phyloP scores from a whole-genome alignment of 2,113 vertebrate species.

The Athene noctua region DNA sequence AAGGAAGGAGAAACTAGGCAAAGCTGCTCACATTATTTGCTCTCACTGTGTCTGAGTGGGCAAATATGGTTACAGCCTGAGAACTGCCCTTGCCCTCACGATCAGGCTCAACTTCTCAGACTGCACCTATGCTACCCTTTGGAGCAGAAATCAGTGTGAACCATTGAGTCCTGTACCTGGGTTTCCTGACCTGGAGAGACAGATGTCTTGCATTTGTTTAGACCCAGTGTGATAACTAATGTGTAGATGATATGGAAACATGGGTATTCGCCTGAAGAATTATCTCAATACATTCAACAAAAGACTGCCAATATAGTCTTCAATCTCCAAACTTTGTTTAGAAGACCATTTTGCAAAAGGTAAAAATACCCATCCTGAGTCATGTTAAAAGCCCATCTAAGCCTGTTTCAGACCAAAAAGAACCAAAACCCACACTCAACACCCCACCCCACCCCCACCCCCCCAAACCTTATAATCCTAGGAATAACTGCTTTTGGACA shows the following conservation, averaged over 20 bases:
- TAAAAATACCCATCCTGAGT: neutral
- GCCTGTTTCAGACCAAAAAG: neutral
- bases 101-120: neutral
- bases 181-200: neutral
- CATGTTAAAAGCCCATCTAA: neutral
- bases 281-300: neutral
- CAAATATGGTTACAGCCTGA: neutral
- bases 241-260: neutral
- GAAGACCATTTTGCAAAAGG: neutral
- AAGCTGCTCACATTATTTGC: neutral
- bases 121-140: neutral
- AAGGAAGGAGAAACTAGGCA: neutral
- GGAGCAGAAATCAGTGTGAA: neutral
- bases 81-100: neutral
- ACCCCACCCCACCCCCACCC: fast-evolving
- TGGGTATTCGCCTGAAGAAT: neutral
- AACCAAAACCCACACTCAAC: neutral
- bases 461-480: neutral
- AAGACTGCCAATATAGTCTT: neutral
- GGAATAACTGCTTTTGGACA: neutral
- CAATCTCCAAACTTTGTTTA: neutral
- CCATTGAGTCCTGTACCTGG: neutral
- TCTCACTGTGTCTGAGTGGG: neutral
- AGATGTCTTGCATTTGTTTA: neutral
- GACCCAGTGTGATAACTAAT: neutral